Conservation (phyloP, 2,797 vertebrate species). For the Philypnodon macrostomus region DNA sequence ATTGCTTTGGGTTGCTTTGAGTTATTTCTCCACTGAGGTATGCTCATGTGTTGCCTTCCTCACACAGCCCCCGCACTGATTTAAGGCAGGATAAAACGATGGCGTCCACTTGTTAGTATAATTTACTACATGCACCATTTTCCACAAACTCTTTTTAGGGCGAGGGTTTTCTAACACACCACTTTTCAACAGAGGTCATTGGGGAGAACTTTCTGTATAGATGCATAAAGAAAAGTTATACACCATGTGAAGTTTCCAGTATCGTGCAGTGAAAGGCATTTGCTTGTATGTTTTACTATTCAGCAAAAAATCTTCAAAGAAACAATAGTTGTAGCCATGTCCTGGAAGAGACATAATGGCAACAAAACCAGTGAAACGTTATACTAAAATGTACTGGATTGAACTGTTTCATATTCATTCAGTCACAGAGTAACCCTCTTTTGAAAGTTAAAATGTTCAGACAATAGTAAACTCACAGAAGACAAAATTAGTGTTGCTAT, state of each 20-base stretch:
- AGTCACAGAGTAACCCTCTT: constrained; percentile 47
- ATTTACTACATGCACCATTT: constrained; percentile 50
- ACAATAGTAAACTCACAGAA: constrained; percentile 23
- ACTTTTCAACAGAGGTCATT: constrained; percentile 32
- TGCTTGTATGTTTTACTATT: neutral
- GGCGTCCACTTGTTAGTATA: constrained; percentile 48
- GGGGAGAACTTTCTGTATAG: constrained; percentile 23
- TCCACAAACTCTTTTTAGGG: constrained; percentile 34
- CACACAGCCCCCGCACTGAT: constrained; percentile 35
- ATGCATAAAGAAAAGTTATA: constrained; percentile 20
- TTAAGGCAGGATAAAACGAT: constrained; percentile 51
- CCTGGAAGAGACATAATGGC: too few species aligned
- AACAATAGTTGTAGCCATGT: too few species aligned
- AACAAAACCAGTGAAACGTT: too few species aligned
- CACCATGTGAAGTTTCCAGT: too few species aligned
- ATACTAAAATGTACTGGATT: too few species aligned
- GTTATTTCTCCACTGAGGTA: too few species aligned
- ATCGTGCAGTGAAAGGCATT: constrained; percentile 8
- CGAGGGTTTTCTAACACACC: constrained; percentile 21
- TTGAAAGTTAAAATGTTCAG: constrained; percentile 34
- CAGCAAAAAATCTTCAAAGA: neutral
- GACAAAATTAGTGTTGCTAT: constrained; percentile 46
- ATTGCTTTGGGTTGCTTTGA: too few species aligned
- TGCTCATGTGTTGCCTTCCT: too few species aligned
- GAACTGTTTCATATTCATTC: too few species aligned